Base-by-base conservation (phyloP, 2,888 invertebrate species). In the Trissonchulus latispiculum region DNA sequence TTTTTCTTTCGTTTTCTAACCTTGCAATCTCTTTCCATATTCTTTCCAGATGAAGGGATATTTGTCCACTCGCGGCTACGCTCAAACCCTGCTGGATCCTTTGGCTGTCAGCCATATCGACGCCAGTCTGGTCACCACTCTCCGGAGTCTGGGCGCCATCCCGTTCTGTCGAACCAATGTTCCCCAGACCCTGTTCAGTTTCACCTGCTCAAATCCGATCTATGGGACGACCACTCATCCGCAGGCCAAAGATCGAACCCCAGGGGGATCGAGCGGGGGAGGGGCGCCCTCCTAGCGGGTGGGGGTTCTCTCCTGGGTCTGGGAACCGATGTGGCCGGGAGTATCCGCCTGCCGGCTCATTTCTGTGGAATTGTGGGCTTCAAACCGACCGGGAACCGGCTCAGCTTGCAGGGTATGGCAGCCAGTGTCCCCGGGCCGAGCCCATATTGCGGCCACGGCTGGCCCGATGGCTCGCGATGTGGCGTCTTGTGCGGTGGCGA, bases 271-370 rank as follows among this genome's bases (percentile, higher is more conserved):
- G 84, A 0, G 85, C 86, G 0, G 86, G 85, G 3, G 84, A 85
- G 75, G 85, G 80, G 1, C 84, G 85, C 1, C 1, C 79, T 87
- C 1, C 80, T 86, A 37, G 84, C 82, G 0, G 80, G 80, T 1
- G 83, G 84, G 18, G 86, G 85, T 0, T 84, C 85, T 1, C 76
- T 84, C 1, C 76, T 86, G 23, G 86, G 86, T 1, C 80, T 85
- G n/a, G 85, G 85, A 1, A 81, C 82, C 31, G 86, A 86, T 75
- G 81, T 85, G 32, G 86, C 84, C 1, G 86, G 86, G 61, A 85
- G 85, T 72, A 81, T 86, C 32, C 80, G 86, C 18, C 83, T 85
- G 61, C 86, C 86, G 0, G 81, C 84, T n/a, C 79, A 83, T 74
- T 83, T 85, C 77, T 85, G 85, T 80, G 87, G 87, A 0, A 80